Evolutionary conservation across 2,888 invertebrate species (phyloP).

Genomic region (Noctua pronuba): DNA sequence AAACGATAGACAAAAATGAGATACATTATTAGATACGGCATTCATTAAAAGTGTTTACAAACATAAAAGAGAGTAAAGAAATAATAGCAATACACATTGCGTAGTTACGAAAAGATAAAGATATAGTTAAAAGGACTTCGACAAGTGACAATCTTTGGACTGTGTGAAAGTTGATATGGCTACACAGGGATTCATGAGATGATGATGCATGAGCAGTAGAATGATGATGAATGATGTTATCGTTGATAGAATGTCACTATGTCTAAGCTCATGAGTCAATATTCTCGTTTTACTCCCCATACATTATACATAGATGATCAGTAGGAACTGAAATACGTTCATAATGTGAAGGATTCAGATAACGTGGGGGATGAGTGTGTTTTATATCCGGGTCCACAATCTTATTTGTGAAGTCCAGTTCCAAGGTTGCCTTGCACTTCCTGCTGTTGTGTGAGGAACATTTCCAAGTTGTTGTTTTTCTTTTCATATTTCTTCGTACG

Average conservation of each 20-base stretch:
- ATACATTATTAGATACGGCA: too few species aligned
- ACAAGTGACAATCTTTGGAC: not conserved
- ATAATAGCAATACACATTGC: not conserved
- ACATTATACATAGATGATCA: slow-evolving; percentile 28
- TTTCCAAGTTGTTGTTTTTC: slow-evolving; percentile 39
- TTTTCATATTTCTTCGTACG: slow-evolving; percentile 35
- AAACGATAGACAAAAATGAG: too few species aligned
- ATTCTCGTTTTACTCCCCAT: slow-evolving; percentile 3
- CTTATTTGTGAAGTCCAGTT: slow-evolving; percentile 20
- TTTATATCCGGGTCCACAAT: slow-evolving; percentile 22
- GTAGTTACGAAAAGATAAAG: not conserved
- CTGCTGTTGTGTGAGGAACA: slow-evolving; percentile 49
- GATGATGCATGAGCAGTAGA: not conserved
- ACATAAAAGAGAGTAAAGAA: too few species aligned
- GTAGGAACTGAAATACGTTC: slow-evolving; percentile 29
- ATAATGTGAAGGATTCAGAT: slow-evolving; percentile 20
- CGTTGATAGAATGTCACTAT: not conserved
- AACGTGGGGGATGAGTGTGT: slow-evolving; percentile 33
- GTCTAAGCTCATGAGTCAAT: not conserved
- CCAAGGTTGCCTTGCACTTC: slow-evolving; percentile 39
- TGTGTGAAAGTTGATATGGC: not conserved
- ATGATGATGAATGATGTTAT: not conserved
- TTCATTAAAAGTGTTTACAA: too few species aligned
- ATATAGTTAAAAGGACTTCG: not conserved
- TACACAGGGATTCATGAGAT: not conserved